Conservation (phyloP, 2,113 vertebrate genomes). For the Saguinus imperator region DNA sequence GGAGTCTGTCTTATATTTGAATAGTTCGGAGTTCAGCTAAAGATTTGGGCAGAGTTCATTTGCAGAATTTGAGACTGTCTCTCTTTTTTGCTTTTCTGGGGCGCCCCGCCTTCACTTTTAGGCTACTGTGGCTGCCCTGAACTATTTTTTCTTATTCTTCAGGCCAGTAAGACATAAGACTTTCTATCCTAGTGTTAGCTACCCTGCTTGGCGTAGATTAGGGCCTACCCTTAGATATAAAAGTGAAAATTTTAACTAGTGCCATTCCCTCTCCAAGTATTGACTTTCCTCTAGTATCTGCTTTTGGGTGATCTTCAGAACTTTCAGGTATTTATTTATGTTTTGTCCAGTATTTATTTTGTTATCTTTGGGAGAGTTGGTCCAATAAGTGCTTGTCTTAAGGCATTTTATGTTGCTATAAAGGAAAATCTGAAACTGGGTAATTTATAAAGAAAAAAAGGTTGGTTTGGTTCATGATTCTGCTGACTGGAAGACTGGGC, state of each 20-base stretch:
- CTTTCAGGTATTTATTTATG: not conserved
- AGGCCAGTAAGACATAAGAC: not conserved
- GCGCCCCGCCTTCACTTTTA: not conserved
- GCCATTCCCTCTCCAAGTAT: not conserved
- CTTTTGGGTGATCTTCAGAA: constrained; percentile 7
- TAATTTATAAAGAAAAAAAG: not conserved
- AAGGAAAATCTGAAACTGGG: not conserved
- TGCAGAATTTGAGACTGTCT: not conserved
- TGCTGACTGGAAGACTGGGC: not conserved
- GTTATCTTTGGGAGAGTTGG: not conserved
- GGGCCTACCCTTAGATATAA: not conserved
- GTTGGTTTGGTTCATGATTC: not conserved
- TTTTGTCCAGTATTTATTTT: not conserved
- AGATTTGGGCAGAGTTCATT: not conserved
- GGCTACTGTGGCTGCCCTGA: not conserved
- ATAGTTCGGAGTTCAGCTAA: not conserved
- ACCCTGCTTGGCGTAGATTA: not conserved
- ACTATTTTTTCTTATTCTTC: not conserved
- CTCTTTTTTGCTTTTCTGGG: not conserved
- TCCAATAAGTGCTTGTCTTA: not conserved
- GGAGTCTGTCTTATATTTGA: not conserved
- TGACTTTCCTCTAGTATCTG: not conserved
- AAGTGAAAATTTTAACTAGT: not conserved
- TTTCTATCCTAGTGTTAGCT: not conserved
- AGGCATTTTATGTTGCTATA: not conserved